These are phyloP conservation scores for Plecotus auritus DNA, from an alignment of 2,113 vertebrate genomes.

Conservation along the genomic window DNA sequence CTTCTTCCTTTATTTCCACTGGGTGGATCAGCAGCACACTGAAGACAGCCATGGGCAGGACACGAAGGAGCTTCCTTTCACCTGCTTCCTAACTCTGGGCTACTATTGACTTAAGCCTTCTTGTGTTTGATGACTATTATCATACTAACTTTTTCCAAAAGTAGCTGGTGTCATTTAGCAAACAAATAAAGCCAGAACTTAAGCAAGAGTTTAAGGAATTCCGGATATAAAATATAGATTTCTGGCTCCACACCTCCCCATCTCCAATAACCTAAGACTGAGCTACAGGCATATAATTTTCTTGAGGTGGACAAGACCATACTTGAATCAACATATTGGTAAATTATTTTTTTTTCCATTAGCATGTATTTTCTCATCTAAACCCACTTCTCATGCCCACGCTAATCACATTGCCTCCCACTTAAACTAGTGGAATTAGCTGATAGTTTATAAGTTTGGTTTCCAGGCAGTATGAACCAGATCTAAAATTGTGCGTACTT, in stretches of 20 bases:
- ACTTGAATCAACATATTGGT: not conserved
- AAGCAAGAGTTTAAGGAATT: not conserved
- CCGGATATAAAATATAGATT: not conserved
- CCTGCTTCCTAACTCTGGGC: not conserved
- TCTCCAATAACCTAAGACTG: not conserved
- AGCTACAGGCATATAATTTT: not conserved
- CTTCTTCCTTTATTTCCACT: not conserved
- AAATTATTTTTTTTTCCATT: not conserved
- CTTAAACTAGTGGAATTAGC: not conserved
- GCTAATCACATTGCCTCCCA: not conserved
- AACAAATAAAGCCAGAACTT: not conserved
- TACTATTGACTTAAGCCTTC: accelerated
- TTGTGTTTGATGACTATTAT: not conserved
- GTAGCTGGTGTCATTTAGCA: not conserved
- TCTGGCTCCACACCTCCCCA: not conserved
- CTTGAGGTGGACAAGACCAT: not conserved
- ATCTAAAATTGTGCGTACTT: not conserved
- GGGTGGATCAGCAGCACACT: no score
- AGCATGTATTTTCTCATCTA: not conserved
- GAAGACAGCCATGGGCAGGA: not conserved
- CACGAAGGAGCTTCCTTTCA: not conserved
- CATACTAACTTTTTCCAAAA: not conserved
- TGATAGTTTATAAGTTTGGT: not conserved
- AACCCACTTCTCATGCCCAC: not conserved
- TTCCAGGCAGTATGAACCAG: not conserved